phyloP scores from a whole-genome alignment of 2,797 vertebrate genomes.

The Oophaga sylvatica region DNA sequence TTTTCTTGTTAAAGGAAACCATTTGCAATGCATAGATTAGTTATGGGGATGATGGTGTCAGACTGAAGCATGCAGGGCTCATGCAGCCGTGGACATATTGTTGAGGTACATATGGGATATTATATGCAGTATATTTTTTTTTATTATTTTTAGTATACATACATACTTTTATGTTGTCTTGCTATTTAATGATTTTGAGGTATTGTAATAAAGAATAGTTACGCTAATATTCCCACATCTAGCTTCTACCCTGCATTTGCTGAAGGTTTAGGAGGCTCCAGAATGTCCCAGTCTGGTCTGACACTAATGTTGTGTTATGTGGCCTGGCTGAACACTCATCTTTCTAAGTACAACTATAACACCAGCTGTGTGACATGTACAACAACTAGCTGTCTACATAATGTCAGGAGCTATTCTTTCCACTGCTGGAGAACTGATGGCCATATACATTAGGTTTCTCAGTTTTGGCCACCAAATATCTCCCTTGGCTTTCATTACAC shows the following conservation, averaged over 20 bases:
- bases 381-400: not conserved
- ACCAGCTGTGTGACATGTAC: not conserved
- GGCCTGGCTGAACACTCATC: not conserved
- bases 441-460: no score
- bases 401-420: not conserved
- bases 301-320: not conserved
- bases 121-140: not conserved
- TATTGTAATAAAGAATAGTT: not conserved
- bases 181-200: not conserved
- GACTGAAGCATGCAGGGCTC: constrained; percentile 2
- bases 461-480: no score
- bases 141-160: not conserved
- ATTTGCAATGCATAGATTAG: not conserved
- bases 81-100: not conserved
- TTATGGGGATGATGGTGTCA: not conserved
- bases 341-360: not conserved
- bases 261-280: not conserved
- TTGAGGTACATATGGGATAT: not conserved
- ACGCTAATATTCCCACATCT: not conserved
- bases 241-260: not conserved
- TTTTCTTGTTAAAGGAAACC: not conserved
- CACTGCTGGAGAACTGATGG: not conserved
- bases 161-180: not conserved
- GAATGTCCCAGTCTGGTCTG: not conserved
- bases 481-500: no score